phyloP scores from a whole-genome alignment of 1,140 invertebrate genomes.

The Bradysia coprophila region DNA sequence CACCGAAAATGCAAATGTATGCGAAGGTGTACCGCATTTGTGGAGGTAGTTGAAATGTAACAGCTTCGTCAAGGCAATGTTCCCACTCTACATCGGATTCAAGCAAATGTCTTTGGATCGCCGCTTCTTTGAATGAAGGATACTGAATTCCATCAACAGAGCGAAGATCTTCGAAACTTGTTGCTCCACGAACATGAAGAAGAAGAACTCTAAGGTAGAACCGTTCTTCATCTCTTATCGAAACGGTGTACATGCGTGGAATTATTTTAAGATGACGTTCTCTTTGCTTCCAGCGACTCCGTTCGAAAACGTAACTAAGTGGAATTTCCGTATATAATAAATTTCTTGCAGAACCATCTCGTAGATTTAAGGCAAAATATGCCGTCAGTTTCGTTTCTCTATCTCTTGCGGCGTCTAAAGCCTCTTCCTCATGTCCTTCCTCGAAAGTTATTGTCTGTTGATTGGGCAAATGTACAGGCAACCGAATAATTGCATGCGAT shows the following conservation, averaged over 20 bases:
- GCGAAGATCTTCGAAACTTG: background rate
- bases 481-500: background rate
- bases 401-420: background rate
- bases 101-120: background rate
- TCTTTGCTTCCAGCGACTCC: background rate
- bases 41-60: background rate
- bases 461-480: background rate
- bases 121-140: background rate
- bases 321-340: background rate
- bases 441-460: background rate
- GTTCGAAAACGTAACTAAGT: background rate
- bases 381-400: background rate
- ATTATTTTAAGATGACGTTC: background rate
- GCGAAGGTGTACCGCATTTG: background rate
- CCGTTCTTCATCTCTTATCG: background rate
- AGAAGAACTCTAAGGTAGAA: background rate
- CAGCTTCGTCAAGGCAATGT: background rate
- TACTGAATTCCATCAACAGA: background rate
- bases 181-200: background rate
- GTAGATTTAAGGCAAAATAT: background rate
- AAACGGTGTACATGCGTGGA: background rate
- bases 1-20: background rate
- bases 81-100: background rate
- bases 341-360: background rate
- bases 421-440: background rate